Percentiles rank a stretch among this genome's conserved stretches.
These are phyloP conservation scores for Grammomys surdaster DNA, from an alignment of 2,113 vertebrate species.

Conservation along the genomic window DNA sequence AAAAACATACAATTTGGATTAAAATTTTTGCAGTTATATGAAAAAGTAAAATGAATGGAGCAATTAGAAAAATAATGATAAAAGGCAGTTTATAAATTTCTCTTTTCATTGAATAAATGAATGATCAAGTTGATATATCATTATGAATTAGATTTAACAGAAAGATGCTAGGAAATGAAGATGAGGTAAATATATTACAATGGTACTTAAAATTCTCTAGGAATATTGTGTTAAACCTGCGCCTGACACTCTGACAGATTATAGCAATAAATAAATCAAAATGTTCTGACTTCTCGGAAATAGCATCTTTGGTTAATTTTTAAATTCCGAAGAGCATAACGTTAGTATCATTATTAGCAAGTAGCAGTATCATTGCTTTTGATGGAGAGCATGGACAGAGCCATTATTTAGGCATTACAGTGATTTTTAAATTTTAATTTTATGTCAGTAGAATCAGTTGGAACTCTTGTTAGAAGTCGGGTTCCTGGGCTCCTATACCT, in stretches of 20 bases:
- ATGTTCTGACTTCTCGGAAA: not conserved
- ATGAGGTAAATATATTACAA: not conserved
- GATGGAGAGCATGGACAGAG: not conserved
- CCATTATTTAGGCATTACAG: not conserved
- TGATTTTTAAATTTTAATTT: not conserved
- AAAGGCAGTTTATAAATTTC: not conserved
- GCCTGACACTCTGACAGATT: not conserved
- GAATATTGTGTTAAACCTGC: not conserved
- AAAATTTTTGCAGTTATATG: slow-evolving; percentile 13
- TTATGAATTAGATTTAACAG: not conserved
- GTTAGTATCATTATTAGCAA: not conserved
- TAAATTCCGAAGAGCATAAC: not conserved
- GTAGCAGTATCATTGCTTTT: not conserved
- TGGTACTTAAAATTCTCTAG: not conserved
- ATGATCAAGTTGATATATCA: not conserved
- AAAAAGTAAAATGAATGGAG: not conserved
- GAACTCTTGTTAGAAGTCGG: not conserved
- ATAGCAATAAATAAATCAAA: not conserved
- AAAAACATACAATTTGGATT: not conserved
- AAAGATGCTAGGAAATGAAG: not conserved
- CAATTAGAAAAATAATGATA: not conserved
- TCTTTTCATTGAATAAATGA: not conserved
- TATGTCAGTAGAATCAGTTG: not conserved
- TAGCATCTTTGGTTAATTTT: not conserved
- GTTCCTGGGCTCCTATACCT: not conserved